Conservation (phyloP, 2,113 vertebrate species). For the Cheirogaleus medius region DNA sequence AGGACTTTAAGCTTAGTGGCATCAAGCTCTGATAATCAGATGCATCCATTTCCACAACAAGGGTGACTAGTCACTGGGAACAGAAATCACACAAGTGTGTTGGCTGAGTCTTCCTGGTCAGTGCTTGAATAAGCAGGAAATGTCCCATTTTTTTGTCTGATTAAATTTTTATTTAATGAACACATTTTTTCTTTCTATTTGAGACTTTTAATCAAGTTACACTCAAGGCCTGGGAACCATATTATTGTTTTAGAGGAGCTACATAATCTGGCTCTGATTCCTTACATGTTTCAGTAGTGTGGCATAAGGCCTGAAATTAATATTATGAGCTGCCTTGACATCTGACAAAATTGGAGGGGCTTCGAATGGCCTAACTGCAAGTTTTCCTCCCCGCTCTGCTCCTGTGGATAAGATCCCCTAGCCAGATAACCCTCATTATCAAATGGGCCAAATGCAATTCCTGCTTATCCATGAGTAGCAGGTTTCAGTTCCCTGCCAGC, state of each 20-base stretch:
- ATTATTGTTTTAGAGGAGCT: background rate
- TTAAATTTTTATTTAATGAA: background rate
- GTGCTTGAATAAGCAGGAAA: background rate
- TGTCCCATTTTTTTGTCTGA: background rate
- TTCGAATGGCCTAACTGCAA: background rate
- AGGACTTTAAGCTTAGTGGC: background rate
- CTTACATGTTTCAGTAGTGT: background rate
- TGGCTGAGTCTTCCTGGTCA: background rate
- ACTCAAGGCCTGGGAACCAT: background rate
- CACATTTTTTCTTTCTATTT: background rate
- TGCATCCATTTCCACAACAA: background rate
- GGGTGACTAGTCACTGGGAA: background rate
- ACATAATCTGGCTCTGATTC: background rate
- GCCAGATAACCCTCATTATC: background rate
- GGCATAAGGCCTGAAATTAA: background rate
- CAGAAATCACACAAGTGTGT: background rate
- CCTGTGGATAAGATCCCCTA: background rate
- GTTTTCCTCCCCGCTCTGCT: background rate
- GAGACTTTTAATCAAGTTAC: background rate
- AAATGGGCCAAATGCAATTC: background rate
- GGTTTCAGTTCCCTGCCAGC: background rate
- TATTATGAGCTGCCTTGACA: background rate
- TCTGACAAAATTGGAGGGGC: background rate
- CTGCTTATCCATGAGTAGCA: background rate
- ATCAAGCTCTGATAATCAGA: background rate